Evolutionary conservation across 2,888 invertebrate species (phyloP).

Genomic region (Chirona hameri): DNA sequence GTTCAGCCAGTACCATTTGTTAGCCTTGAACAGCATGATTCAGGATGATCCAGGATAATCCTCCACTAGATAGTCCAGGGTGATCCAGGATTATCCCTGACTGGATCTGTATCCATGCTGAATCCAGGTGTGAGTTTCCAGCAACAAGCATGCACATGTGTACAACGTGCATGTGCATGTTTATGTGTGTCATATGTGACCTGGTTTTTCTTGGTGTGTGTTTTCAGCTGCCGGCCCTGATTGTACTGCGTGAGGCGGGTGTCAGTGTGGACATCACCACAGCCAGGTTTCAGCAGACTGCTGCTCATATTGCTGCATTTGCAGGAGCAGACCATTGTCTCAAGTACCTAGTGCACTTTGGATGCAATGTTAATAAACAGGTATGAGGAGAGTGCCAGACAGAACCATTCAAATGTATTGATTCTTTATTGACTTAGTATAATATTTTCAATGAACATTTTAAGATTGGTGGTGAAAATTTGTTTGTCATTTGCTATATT

Average conservation of each 20-base stretch:
- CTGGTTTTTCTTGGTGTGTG: neutral
- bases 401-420: no score
- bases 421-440: no score
- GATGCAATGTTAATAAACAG: constrained; percentile 1
- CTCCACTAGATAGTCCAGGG: no score
- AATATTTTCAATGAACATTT: neutral
- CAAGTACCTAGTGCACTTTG: neutral
- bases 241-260: neutral
- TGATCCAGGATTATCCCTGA: no score
- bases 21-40: no score
- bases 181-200: neutral
- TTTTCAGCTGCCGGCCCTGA: neutral
- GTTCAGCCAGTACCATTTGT: no score
- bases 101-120: no score
- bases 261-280: neutral
- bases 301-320: neutral
- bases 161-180: neutral
- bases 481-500: no score
- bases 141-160: neutral
- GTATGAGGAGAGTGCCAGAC: neutral
- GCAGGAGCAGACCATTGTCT: neutral
- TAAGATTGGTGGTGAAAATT: no score
- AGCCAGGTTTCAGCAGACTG: neutral
- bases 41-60: no score
- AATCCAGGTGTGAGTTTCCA: neutral